These are phyloP conservation scores for Ceyx cyanopectus DNA, from an alignment of 2,113 vertebrate genomes.

Conservation along the genomic window DNA sequence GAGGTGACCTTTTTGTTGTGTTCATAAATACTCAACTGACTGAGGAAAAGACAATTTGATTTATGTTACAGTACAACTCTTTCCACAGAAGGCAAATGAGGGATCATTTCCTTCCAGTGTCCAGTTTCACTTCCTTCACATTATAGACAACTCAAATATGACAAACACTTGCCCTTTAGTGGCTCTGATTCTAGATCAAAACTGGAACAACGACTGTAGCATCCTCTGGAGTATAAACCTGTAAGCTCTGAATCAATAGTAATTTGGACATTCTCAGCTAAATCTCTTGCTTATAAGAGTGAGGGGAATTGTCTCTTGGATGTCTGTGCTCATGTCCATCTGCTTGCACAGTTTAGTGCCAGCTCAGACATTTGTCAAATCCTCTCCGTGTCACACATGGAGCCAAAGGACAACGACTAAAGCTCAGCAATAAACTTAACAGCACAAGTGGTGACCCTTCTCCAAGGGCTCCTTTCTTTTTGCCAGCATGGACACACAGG, in stretches of 20 bases:
- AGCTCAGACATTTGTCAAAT: conserved; percentile 27
- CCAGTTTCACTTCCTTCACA: neutral
- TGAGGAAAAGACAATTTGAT: conserved; percentile 47
- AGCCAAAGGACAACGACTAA: conserved; percentile 1
- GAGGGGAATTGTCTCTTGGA: neutral
- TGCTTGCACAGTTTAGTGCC: neutral
- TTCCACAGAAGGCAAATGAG: conserved; percentile 35
- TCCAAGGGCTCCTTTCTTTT: neutral
- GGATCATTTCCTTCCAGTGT: neutral
- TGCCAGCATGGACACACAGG: neutral
- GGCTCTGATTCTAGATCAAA: conserved; percentile 28
- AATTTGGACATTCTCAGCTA: neutral
- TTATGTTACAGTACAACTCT: neutral
- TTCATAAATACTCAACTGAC: conserved; percentile 30
- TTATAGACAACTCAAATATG: neutral
- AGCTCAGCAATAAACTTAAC: neutral
- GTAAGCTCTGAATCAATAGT: neutral
- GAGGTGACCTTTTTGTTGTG: conserved; percentile 53
- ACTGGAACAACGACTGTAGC: neutral
- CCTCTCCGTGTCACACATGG: neutral
- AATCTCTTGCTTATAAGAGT: neutral
- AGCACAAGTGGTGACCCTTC: neutral
- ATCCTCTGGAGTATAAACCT: neutral
- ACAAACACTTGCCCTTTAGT: neutral
- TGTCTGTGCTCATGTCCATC: neutral